Percentiles rank a stretch among this genome's conserved stretches.
phyloP scores from a whole-genome alignment of 2,888 invertebrate genomes.

The Plagiodera versicolora region DNA sequence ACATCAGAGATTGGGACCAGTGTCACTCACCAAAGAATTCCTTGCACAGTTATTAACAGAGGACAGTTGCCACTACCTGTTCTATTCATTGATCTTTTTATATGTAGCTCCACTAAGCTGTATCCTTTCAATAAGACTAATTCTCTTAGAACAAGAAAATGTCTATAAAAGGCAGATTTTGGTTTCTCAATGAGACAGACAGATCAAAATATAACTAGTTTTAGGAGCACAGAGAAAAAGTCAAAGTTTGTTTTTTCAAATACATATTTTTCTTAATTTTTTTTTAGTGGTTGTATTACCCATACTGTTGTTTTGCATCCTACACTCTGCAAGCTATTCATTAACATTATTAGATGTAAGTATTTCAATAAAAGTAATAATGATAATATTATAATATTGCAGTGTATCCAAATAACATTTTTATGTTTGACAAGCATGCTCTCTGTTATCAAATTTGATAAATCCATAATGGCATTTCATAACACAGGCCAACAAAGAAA shows the following conservation, averaged over 20 bases:
- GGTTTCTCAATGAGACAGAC: too few relatives aligned
- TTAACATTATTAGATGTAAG: conserved; percentile 89
- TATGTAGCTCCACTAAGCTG: conserved; percentile 85
- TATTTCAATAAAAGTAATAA: conserved; percentile 46
- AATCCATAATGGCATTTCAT: too few relatives aligned
- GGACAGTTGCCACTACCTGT: conserved; percentile 94
- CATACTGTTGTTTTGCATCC: conserved; percentile 85
- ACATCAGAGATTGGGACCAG: conserved; percentile 89
- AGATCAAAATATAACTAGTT: too few relatives aligned
- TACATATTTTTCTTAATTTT: conserved; percentile 24
- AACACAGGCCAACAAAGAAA: too few relatives aligned
- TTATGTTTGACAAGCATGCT: too few relatives aligned
- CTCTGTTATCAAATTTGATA: too few relatives aligned
- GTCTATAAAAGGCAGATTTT: too few relatives aligned
- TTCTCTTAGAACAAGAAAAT: too few relatives aligned
- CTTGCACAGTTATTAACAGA: conserved; percentile 78
- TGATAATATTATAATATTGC: not conserved
- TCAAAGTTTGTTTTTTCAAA: too few relatives aligned
- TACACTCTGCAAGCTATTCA: conserved; percentile 92
- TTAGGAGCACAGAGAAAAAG: too few relatives aligned
- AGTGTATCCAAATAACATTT: conserved; percentile 15
- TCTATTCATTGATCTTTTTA: conserved; percentile 93
- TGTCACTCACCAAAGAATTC: conserved; percentile 82
- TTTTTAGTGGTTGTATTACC: conserved; percentile 84
- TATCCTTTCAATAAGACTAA: conserved; percentile 65